phyloP scores from a whole-genome alignment of 2,797 vertebrate genomes.

The Aeoliscus strigatus region DNA sequence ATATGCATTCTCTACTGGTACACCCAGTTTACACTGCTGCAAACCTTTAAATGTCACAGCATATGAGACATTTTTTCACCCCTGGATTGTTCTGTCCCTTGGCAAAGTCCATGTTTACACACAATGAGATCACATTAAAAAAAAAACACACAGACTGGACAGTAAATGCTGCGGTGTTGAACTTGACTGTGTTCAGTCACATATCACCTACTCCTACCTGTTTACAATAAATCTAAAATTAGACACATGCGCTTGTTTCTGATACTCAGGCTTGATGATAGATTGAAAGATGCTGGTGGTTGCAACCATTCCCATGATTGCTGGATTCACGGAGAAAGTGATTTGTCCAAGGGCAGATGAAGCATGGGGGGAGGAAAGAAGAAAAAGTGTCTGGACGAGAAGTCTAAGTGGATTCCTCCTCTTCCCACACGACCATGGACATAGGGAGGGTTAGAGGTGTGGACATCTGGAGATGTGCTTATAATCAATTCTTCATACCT shows the following conservation, averaged over 20 bases:
- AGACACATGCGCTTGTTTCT: conserved; percentile 41
- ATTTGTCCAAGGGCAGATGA: conserved; percentile 46
- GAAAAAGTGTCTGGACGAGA: conserved; percentile 49
- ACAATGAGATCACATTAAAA: conserved; percentile 20
- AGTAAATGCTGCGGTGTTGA: conserved; percentile 19
- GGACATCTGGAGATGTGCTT: conserved; percentile 74
- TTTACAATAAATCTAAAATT: conserved; percentile 30
- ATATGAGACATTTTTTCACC: conserved; percentile 40
- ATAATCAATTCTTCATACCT: conserved; percentile 41
- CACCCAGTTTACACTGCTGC: conserved; percentile 20
- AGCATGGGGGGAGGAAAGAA: conserved; percentile 61
- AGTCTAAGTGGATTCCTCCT: conserved; percentile 42
- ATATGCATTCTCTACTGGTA: no score
- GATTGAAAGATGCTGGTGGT: conserved; percentile 53
- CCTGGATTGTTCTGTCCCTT: conserved; percentile 43
- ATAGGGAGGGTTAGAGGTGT: conserved; percentile 68
- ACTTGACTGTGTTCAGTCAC: conserved; percentile 36
- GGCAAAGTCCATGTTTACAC: conserved; percentile 27
- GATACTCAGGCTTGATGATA: conserved; percentile 44
- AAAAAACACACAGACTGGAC: conserved; percentile 20
- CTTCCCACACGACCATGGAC: conserved; percentile 29
- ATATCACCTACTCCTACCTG: conserved; percentile 28
- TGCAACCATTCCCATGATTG: conserved; percentile 52
- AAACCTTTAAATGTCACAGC: conserved; percentile 29
- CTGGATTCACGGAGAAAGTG: conserved; percentile 60